A percentile compares a stretch with the other conserved stretches of the same genome.
These are phyloP conservation scores for Drosophila limbata DNA, from an alignment of 2,888 invertebrate species.

Conservation along the genomic window DNA sequence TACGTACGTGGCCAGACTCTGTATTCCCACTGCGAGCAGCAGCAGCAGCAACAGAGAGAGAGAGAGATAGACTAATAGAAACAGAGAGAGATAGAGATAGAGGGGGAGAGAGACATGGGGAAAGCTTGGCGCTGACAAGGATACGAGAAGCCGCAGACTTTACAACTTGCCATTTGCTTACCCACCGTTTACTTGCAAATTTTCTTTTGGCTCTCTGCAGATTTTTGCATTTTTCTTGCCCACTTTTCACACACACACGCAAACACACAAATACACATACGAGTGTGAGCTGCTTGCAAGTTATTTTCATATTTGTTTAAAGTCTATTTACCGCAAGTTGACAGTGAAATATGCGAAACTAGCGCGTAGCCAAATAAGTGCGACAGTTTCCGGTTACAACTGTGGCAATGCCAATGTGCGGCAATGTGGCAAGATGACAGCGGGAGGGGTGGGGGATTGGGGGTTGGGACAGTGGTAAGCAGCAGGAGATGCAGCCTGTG, in stretches of 20 bases:
- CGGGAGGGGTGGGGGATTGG: neutral
- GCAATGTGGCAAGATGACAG: constrained; percentile 13
- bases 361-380: constrained; percentile 80
- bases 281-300: constrained; percentile 62
- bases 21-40: constrained; percentile 5
- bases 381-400: constrained; percentile 80
- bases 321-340: constrained; percentile 80
- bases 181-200: constrained; percentile 74
- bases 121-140: constrained; percentile 47
- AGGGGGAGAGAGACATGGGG: neutral
- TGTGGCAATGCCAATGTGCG: constrained; percentile 70
- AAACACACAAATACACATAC: constrained; percentile 13
- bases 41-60: neutral
- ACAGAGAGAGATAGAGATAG: neutral
- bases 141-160: constrained; percentile 59
- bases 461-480: constrained; percentile 8
- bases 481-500: constrained; percentile 51
- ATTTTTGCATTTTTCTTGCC: constrained; percentile 67
- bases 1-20: constrained; percentile 62
- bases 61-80: neutral
- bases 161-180: constrained; percentile 77
- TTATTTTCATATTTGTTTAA: constrained; percentile 80
- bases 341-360: constrained; percentile 80
- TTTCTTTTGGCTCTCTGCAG: constrained; percentile 63
- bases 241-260: constrained; percentile 39